Percentiles rank a stretch among this genome's conserved stretches.
phyloP scores from a whole-genome alignment of 2,797 vertebrate genomes.

The Vipera ursinii region DNA sequence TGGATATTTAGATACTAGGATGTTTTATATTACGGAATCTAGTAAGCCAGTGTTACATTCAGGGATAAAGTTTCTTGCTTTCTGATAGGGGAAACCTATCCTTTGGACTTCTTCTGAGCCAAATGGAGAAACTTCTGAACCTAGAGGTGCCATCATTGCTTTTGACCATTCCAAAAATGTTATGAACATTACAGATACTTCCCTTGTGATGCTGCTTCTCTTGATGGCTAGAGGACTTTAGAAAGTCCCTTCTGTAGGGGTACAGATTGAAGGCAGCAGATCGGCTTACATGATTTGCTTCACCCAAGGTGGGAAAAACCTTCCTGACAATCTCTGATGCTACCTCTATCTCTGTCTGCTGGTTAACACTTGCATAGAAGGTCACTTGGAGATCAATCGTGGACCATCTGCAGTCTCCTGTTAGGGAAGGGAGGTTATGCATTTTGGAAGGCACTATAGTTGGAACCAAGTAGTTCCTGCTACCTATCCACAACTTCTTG shows the following conservation, averaged over 20 bases:
- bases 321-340: not conserved
- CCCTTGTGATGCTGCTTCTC: not conserved
- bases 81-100: not conserved
- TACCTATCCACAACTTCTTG: not conserved
- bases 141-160: not conserved
- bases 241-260: not conserved
- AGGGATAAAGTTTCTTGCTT: not conserved
- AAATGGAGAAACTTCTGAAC: not conserved
- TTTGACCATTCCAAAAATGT: not conserved
- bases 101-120: not conserved
- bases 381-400: not conserved
- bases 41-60: not conserved
- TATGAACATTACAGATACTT: not conserved
- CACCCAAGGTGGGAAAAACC: not conserved
- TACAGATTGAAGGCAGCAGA: not conserved
- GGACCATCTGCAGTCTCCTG: not conserved
- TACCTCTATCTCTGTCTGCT: not conserved
- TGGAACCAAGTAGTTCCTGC: not conserved
- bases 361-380: not conserved
- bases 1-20: not conserved
- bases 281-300: not conserved
- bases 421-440: not conserved
- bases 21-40: not conserved
- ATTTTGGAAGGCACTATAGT: not conserved
- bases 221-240: not conserved